Percentiles rank a stretch among this genome's conserved stretches.
Conservation (phyloP, 2,888 invertebrate genomes). For the Baccha elongata region DNA sequence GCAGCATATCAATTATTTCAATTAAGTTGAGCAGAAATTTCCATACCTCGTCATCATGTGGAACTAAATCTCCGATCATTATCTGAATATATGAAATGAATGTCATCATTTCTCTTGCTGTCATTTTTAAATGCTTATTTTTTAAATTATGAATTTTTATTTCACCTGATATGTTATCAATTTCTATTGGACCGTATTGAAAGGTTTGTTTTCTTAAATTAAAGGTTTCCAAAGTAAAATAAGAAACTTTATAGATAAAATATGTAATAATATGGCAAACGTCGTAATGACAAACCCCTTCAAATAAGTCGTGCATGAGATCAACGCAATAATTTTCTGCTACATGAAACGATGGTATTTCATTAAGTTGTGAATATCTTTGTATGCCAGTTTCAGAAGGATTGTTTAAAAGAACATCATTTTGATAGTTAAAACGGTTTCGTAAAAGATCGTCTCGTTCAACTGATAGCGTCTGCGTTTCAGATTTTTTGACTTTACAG, state of each 20-base stretch:
- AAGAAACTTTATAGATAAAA: constrained; percentile 61
- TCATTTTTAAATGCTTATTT: neutral
- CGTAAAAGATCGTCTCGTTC: constrained; percentile 69
- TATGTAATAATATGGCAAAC: constrained; percentile 72
- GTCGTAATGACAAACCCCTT: constrained; percentile 71
- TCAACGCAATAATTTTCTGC: constrained; percentile 74
- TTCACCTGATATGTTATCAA: constrained; percentile 21
- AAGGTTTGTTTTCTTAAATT: constrained; percentile 74
- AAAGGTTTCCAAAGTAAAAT: constrained; percentile 72
- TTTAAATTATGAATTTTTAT: neutral
- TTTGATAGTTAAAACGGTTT: constrained; percentile 68
- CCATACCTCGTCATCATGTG: too few species aligned
- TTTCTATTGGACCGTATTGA: constrained; percentile 74
- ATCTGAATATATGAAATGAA: neutral
- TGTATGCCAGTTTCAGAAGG: constrained; percentile 71
- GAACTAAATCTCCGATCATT: neutral
- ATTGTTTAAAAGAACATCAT: constrained; percentile 51
- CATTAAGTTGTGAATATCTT: constrained; percentile 74
- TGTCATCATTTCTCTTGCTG: neutral
- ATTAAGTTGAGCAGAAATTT: neutral
- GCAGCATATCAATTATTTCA: neutral
- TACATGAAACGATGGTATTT: too few species aligned
- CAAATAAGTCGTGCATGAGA: constrained; percentile 73
- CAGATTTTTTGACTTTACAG: constrained; percentile 71
- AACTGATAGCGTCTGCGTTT: constrained; percentile 48